A percentile compares a stretch with the other conserved stretches of the same genome.
Evolutionary conservation across 2,888 invertebrate genomes (phyloP).

Genomic region (Spisula subtruncata): DNA sequence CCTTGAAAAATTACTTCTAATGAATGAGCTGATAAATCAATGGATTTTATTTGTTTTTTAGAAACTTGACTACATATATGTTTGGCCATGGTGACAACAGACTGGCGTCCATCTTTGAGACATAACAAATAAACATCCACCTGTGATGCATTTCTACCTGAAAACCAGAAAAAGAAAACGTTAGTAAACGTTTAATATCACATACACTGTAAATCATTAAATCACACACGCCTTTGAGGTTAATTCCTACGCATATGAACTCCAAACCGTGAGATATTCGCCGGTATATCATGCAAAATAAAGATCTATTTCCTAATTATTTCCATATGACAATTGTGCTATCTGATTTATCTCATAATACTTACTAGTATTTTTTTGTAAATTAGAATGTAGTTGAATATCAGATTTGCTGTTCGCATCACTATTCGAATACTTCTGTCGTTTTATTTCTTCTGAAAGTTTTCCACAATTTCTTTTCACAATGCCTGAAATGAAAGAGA

Average conservation of each 20-base stretch:
- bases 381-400: slow-evolving; percentile 74
- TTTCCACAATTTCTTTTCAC: slow-evolving; percentile 78
- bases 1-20: slow-evolving; percentile 81
- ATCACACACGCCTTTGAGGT: no score
- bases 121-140: slow-evolving; percentile 79
- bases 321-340: no score
- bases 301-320: no score
- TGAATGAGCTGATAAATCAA: slow-evolving; percentile 79
- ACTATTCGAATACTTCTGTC: slow-evolving; percentile 69
- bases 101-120: slow-evolving; percentile 81
- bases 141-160: slow-evolving; percentile 64
- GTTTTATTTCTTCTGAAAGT: slow-evolving; percentile 75
- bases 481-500: slow-evolving; percentile 75
- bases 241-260: no score
- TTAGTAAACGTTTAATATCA: not conserved
- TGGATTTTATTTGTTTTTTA: slow-evolving; percentile 68
- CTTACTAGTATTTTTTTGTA: slow-evolving; percentile 66
- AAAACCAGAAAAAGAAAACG: slow-evolving; percentile 1
- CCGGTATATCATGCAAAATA: no score
- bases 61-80: slow-evolving; percentile 76
- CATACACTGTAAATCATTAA: no score
- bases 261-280: no score
- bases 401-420: slow-evolving; percentile 73
- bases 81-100: slow-evolving; percentile 76
- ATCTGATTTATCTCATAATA: no score